These are phyloP conservation scores for Myotis yumanensis DNA, from an alignment of 2,113 vertebrate species.

Conservation along the genomic window DNA sequence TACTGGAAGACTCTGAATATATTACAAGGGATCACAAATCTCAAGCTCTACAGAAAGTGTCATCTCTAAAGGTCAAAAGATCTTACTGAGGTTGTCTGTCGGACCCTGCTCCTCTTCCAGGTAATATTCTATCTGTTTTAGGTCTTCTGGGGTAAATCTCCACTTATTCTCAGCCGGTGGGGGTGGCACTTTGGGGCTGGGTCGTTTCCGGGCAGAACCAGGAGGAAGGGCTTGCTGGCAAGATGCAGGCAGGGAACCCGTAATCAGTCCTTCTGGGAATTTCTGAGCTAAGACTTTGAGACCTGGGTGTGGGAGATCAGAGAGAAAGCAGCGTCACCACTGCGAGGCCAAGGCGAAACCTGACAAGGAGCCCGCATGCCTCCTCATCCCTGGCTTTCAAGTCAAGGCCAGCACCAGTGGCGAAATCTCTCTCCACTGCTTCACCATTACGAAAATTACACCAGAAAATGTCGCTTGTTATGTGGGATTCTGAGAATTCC, in stretches of 20 bases:
- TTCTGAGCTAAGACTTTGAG: conserved; percentile 94
- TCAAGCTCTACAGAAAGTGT: not conserved
- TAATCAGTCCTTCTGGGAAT: conserved; percentile 92
- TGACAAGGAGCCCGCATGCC: not conserved
- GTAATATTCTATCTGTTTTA: conserved; percentile 89
- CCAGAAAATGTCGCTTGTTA: conserved; percentile 13
- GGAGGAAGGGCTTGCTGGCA: conserved; percentile 81
- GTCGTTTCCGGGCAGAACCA: conserved; percentile 76
- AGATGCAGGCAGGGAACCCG: conserved; percentile 86
- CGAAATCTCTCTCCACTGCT: conserved; percentile 11
- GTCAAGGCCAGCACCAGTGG: not conserved
- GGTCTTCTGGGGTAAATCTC: conserved; percentile 90
- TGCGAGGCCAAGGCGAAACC: not conserved
- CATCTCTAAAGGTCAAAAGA: not conserved
- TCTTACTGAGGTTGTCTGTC: conserved; percentile 88
- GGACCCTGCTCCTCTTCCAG: conserved; percentile 88
- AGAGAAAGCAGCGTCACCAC: not conserved
- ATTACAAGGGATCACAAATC: not conserved
- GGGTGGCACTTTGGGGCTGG: conserved; percentile 5
- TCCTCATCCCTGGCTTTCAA: not conserved
- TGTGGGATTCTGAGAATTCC: conserved; percentile 40
- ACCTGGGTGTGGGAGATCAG: conserved; percentile 82
- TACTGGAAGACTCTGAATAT: not conserved
- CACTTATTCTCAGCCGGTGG: conserved; percentile 87
- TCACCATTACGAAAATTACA: not conserved